Base-by-base conservation (phyloP, 1,140 invertebrate species). In the Monochamus saltuarius region DNA sequence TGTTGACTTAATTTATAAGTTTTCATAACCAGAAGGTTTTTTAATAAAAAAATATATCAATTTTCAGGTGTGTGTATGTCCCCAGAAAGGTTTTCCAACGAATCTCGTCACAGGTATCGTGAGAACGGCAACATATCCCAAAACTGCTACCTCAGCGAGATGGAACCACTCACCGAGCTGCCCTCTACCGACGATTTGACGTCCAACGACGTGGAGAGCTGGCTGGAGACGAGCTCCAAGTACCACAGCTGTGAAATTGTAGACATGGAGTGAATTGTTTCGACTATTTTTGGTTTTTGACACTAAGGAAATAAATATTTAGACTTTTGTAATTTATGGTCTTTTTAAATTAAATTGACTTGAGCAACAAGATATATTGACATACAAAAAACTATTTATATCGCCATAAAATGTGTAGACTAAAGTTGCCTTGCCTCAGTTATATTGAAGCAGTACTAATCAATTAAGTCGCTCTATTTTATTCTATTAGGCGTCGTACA, bases 221-320 rank as follows among this genome's bases (percentile, higher is more conserved):
- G 86, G 80, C 78, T 87, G 3, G 87, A 89, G 63, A 86, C 85
- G 0, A 87, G 85, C 29, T 88, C 86, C 39, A 88, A 89, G 70
- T 89, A 88, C 68, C 86, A 89, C 71, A 88, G 83, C 67, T 88
- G 86, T 61, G 87, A 89, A 73, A 79, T 87, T 9, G 85, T 87
- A 0, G 85, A 86, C 68, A 84, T 81, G 51, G 83, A 85, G 46
- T 84, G 80, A 74, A 11, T 50, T 17, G 4, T 3, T 29, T 29
- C 2, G 6, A 6, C 10, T 42, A 42, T 42, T 42, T 42, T 0
- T 42, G 16, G 6, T 13, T 42, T 4, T 42, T 42, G 11, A 42
- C n/a, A 42, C n/a, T 6, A 13, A 42, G n/a, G 7, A 13, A 42
- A 42, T 1, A 10, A 42, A 10, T n/a, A 13, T 42, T 7, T 6